Percentiles rank a stretch among this genome's conserved stretches.
Conservation (phyloP, 2,113 vertebrate species). For the Fregetta grallaria region DNA sequence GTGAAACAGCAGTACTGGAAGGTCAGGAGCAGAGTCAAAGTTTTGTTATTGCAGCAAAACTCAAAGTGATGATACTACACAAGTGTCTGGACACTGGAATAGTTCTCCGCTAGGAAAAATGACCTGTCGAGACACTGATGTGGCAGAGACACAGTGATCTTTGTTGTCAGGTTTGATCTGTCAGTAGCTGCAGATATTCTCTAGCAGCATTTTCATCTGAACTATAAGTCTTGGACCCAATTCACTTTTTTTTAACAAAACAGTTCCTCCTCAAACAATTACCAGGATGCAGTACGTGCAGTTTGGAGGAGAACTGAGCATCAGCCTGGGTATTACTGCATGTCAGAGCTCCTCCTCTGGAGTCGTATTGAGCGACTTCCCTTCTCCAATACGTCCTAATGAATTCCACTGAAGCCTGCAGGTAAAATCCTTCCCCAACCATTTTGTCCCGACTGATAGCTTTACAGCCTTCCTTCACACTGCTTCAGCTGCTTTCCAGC, state of each 20-base stretch:
- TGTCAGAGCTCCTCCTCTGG: conserved; percentile 13
- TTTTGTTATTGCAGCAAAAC: background rate
- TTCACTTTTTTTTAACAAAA: background rate
- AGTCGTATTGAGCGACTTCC: background rate
- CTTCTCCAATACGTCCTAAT: background rate
- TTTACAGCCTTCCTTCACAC: background rate
- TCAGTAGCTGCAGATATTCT: background rate
- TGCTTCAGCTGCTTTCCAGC: background rate
- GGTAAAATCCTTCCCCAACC: conserved; percentile 5
- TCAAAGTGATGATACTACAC: background rate
- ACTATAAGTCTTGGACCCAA: background rate
- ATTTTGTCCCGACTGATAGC: background rate
- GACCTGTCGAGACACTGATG: background rate
- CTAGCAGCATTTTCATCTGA: background rate
- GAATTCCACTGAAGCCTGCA: conserved; percentile 43
- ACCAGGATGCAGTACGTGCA: background rate
- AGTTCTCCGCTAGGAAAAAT: background rate
- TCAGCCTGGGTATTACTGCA: background rate
- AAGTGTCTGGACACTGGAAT: background rate
- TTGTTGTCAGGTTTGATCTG: background rate
- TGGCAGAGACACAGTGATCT: background rate
- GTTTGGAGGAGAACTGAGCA: background rate
- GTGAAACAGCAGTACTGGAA: background rate
- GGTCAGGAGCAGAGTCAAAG: background rate
- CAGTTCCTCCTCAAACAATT: background rate